Conservation (phyloP, 2,888 invertebrate species). For the Synanthedon andrenaeformis region DNA sequence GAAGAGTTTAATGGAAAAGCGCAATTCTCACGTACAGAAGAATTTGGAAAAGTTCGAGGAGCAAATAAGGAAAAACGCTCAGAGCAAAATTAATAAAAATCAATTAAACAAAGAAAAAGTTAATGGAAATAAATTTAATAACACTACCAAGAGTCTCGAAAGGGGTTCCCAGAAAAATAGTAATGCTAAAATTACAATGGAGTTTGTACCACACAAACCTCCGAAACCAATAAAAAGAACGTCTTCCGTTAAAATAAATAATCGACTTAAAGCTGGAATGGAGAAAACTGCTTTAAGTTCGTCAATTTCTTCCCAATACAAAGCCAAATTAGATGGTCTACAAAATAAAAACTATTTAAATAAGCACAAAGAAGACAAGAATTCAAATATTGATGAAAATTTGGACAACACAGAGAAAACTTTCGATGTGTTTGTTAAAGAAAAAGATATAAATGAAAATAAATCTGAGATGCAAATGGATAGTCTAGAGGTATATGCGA, state of each 20-base stretch:
- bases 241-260: conserved; percentile 72
- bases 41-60: conserved; percentile 74
- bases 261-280: conserved; percentile 55
- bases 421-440: conserved; percentile 72
- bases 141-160: conserved; percentile 59
- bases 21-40: conserved; percentile 63
- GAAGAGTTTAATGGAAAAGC: conserved; percentile 58
- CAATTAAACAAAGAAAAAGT: conserved; percentile 59
- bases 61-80: conserved; percentile 54
- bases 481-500: conserved; percentile 68
- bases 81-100: conserved; percentile 51
- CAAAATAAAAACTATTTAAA: conserved; percentile 55
- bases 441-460: conserved; percentile 71
- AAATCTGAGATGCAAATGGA: conserved; percentile 74
- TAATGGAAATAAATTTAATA: conserved; percentile 47
- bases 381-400: conserved; percentile 46
- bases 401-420: conserved; percentile 60
- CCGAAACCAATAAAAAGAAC: conserved; percentile 78
- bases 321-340: conserved; percentile 62
- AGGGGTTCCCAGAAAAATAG: conserved; percentile 56
- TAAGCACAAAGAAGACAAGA: conserved; percentile 44
- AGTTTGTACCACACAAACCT: conserved; percentile 78
- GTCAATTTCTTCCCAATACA: conserved; percentile 61
- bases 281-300: conserved; percentile 54
- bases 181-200: conserved; percentile 60